Conservation (phyloP, 2,113 vertebrate genomes). For the Murina feae region DNA sequence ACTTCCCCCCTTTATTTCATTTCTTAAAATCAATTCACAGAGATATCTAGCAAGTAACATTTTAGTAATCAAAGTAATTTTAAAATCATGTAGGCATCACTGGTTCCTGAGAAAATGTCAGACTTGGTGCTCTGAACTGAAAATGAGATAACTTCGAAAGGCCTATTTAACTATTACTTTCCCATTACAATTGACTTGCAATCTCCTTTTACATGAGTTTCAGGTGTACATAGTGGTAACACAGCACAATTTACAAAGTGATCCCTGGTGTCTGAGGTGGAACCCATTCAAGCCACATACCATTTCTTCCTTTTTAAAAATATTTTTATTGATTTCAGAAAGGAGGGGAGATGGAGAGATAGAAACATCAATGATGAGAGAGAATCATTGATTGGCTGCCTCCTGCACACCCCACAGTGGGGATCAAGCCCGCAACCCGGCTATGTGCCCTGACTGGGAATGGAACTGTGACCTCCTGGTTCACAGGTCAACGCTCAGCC, state of each 20-base stretch:
- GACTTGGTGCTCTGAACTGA: neutral
- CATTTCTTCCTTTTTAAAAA: too few species aligned
- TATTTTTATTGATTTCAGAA: too few species aligned
- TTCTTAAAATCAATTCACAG: neutral
- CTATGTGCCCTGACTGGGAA: too few species aligned
- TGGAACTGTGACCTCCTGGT: too few species aligned
- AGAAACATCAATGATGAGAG: too few species aligned
- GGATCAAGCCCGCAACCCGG: too few species aligned
- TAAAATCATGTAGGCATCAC: neutral
- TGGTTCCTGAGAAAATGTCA: neutral
- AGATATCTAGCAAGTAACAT: neutral
- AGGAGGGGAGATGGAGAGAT: too few species aligned
- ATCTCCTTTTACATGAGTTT: neutral
- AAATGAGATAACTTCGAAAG: neutral
- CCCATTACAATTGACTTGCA: neutral
- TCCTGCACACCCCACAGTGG: too few species aligned
- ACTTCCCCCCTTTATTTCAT: neutral
- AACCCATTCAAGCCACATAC: neutral
- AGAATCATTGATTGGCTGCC: too few species aligned
- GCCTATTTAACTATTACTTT: neutral
- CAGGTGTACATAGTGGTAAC: neutral
- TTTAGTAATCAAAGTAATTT: neutral
- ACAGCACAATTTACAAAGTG: neutral
- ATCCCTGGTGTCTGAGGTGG: neutral
- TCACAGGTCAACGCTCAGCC: too few species aligned